Evolutionary conservation across 2,888 invertebrate genomes (phyloP).

Genomic region (Polietes domitor): DNA sequence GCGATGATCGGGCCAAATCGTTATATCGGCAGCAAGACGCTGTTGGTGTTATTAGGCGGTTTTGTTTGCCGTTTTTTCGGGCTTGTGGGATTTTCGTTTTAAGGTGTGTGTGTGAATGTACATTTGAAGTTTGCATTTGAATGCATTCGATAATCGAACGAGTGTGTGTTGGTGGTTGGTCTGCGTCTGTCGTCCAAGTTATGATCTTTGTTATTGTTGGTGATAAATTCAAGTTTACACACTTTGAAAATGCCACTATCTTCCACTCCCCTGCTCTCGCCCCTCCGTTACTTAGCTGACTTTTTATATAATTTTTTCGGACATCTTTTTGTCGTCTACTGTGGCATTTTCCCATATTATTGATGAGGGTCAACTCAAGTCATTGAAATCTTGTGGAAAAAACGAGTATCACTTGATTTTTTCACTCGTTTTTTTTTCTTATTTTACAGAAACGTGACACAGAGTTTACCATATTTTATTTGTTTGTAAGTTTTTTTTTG

Average conservation of each 20-base stretch:
- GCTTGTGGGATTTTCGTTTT: background rate
- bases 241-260: background rate
- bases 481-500: background rate
- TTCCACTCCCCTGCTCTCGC: background rate
- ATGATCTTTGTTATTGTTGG: background rate
- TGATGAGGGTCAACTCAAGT: slow-evolving; percentile 66
- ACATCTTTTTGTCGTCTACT: slow-evolving; percentile 19
- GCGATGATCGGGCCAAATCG: background rate
- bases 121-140: background rate
- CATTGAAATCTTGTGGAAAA: slow-evolving; percentile 52
- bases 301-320: background rate
- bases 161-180: background rate
- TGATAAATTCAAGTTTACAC: background rate
- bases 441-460: background rate
- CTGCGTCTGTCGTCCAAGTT: background rate
- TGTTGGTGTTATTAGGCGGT: background rate
- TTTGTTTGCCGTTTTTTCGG: background rate
- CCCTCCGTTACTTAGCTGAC: background rate
- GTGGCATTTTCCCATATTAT: slow-evolving; percentile 39
- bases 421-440: background rate
- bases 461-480: background rate
- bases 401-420: slow-evolving; percentile 22
- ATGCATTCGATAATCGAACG: slow-evolving; percentile 13
- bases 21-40: background rate
- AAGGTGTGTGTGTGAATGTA: background rate